phyloP scores from a whole-genome alignment of 2,113 vertebrate species.

The Urocolius indicus region DNA sequence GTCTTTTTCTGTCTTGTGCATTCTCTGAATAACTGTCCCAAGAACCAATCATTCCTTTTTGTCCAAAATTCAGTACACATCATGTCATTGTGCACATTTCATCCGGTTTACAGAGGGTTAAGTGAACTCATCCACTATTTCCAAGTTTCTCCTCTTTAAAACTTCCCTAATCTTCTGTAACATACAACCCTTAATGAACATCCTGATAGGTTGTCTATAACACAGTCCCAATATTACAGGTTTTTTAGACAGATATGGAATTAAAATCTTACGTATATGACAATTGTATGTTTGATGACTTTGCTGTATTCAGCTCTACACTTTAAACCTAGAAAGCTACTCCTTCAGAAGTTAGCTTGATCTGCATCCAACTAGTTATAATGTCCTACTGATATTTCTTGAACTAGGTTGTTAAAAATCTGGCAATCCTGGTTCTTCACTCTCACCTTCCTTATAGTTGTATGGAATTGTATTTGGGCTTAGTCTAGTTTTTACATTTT shows the following conservation, averaged over 20 bases:
- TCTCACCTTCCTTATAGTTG: background rate
- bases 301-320: background rate
- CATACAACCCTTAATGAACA: background rate
- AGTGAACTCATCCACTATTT: background rate
- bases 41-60: background rate
- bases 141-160: background rate
- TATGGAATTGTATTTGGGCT: background rate
- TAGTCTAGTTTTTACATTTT: background rate
- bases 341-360: background rate
- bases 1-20: background rate
- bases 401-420: background rate
- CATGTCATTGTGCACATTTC: background rate
- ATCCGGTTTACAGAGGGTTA: background rate
- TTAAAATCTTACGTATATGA: background rate
- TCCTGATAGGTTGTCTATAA: background rate
- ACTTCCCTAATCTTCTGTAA: background rate
- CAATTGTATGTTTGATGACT: background rate
- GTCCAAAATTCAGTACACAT: background rate
- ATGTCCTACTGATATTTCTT: background rate
- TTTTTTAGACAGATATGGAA: background rate
- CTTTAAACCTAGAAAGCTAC: background rate
- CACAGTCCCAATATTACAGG: background rate
- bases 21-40: background rate
- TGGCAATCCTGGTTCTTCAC: background rate
- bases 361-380: background rate